A percentile compares a stretch with the other conserved stretches of the same genome.
phyloP scores from a whole-genome alignment of 2,113 vertebrate species.

The Orycteropus afer region DNA sequence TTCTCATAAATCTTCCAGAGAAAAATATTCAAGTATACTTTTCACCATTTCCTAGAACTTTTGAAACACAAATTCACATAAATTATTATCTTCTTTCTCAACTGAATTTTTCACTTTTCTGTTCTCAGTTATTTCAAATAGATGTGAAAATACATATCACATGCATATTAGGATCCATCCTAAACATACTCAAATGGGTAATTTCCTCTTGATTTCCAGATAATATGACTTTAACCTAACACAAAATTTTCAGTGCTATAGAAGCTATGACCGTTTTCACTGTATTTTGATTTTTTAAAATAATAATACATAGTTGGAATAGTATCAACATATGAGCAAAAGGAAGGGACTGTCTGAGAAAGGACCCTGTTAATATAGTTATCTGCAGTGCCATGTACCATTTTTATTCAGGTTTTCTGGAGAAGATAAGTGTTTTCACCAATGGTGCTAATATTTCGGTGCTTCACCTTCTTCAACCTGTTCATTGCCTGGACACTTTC shows the following conservation, averaged over 20 bases:
- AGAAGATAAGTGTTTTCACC: neutral
- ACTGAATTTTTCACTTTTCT: neutral
- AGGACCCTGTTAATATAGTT: neutral
- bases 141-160: neutral
- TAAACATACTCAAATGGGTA: neutral
- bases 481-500: neutral
- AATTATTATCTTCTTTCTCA: neutral
- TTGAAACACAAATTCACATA: neutral
- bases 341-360: neutral
- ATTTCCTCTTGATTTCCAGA: neutral
- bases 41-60: neutral
- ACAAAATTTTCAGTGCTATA: neutral
- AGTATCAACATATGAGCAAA: neutral
- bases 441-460: fast-evolving
- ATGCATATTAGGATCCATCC: neutral
- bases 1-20: neutral
- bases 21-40: neutral
- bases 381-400: neutral
- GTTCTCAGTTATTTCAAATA: neutral
- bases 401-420: neutral
- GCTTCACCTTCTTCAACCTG: no score
- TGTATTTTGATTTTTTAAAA: neutral
- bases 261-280: neutral
- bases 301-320: neutral
- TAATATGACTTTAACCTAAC: neutral